Evolutionary conservation across 2,888 invertebrate species (phyloP), one percentile per base, ranked within the genome.

Genomic region (Aquatica leii): DNA sequence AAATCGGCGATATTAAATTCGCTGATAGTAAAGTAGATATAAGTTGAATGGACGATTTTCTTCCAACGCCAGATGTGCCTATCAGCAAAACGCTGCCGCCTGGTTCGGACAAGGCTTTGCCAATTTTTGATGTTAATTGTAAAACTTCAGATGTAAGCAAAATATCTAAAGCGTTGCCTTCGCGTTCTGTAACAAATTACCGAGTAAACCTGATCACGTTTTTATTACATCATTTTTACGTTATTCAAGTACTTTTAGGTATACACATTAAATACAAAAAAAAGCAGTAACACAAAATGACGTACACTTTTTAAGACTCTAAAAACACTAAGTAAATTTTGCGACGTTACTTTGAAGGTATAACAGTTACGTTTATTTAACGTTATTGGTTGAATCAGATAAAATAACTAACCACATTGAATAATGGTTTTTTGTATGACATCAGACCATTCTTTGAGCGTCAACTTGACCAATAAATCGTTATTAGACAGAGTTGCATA

Each of bases 51-150:
- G 94, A 91, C 9, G 92, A 90, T 73, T 93, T 86, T 35, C 96
- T 86, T 0, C 97, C 94, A 51, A 88, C 87, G 43, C 96, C 97
- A 24, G 92, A 88, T 69, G 89, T 84, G 0, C 94, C 95, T 69
- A 91, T 87, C 67, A 93, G 81, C 37, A 92, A 83, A n/a, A 89
- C 76, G 31, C 90, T 86, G 0, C 90, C 90, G 9, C 86, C 85
- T 2, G 86, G 84, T 55, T 83, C 80, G 6, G 87, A 85, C 35
- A 93, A 77, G 0, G 86, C 84, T 63, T 90, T 84, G 63, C 90
- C 88, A 43, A 91, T 82, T 67, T 84, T 83, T 0, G 90, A 85
- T 41, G 89, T 87, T 69, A 88, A 82, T 51, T 88, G 83, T 9
- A 91, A 78, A 1, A 93, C 82, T 76, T 93, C 92, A 20, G 86